Conservation (phyloP, 1,140 invertebrate genomes). For the Littorina saxatilis region DNA sequence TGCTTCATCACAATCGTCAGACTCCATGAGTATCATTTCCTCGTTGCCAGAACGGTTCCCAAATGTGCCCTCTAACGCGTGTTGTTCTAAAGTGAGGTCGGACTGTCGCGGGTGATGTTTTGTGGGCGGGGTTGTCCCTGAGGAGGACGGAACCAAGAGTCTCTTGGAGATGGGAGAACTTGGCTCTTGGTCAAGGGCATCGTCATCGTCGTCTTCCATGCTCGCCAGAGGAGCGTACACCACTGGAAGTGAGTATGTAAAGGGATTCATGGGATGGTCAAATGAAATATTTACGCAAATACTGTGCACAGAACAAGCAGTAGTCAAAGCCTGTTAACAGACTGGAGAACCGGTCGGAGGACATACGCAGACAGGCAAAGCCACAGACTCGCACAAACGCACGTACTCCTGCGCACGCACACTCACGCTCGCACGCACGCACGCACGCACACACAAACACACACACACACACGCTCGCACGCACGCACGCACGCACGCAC, state of each 20-base stretch:
- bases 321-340: background rate
- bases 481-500: too few relatives aligned
- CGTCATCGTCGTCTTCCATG: conserved; percentile 7
- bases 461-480: too few relatives aligned
- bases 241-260: too few relatives aligned
- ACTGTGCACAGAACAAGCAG: background rate
- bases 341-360: too few relatives aligned
- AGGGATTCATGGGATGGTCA: background rate
- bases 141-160: background rate
- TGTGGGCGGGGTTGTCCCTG: background rate
- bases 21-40: background rate
- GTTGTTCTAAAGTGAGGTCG: background rate
- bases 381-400: too few relatives aligned
- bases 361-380: too few relatives aligned
- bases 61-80: background rate
- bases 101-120: too few relatives aligned
- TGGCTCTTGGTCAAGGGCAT: background rate
- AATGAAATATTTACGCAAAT: background rate
- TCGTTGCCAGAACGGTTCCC: background rate
- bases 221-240: background rate
- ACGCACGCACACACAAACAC: too few relatives aligned
- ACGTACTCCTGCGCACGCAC: too few relatives aligned
- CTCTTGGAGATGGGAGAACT: background rate
- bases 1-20: too few relatives aligned
- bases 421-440: too few relatives aligned